These are phyloP conservation scores for Sylvia borin DNA, from an alignment of 2,797 vertebrate species.

Conservation along the genomic window DNA sequence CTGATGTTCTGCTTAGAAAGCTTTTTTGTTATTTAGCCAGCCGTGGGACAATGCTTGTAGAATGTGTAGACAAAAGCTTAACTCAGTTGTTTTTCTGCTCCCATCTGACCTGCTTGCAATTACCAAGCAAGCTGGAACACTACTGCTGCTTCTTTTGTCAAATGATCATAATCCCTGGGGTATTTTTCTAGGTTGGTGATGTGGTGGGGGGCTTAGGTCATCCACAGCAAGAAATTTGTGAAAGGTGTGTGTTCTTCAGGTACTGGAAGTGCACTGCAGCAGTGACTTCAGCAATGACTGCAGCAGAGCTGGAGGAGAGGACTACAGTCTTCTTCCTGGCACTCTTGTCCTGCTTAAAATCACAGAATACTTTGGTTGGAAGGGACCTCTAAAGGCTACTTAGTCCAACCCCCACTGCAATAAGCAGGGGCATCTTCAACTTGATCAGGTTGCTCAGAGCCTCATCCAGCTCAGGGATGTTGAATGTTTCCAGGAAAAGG, in stretches of 20 bases:
- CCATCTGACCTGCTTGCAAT: not conserved
- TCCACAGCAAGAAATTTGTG: not conserved
- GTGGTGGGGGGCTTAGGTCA: not conserved
- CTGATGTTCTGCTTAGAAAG: not conserved
- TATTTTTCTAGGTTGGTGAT: not conserved
- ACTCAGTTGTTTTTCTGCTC: not conserved
- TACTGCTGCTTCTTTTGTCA: not conserved
- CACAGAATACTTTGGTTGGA: not conserved
- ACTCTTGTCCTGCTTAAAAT: not conserved
- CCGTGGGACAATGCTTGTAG: not conserved
- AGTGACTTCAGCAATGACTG: not conserved
- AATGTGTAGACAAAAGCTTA: not conserved
- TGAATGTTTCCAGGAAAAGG: not conserved
- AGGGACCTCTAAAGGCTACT: not conserved
- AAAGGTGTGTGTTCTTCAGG: accelerated
- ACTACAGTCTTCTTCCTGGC: not conserved
- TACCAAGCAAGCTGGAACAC: not conserved
- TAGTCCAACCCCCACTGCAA: accelerated
- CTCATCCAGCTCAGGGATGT: not conserved
- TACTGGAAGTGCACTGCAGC: not conserved
- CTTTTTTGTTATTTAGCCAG: not conserved
- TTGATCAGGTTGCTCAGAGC: not conserved
- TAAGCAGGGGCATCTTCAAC: not conserved
- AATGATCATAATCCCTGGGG: not conserved
- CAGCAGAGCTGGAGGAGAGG: not conserved